phyloP scores from a whole-genome alignment of 2,113 vertebrate genomes.

The Campylomormyrus tamandua region DNA sequence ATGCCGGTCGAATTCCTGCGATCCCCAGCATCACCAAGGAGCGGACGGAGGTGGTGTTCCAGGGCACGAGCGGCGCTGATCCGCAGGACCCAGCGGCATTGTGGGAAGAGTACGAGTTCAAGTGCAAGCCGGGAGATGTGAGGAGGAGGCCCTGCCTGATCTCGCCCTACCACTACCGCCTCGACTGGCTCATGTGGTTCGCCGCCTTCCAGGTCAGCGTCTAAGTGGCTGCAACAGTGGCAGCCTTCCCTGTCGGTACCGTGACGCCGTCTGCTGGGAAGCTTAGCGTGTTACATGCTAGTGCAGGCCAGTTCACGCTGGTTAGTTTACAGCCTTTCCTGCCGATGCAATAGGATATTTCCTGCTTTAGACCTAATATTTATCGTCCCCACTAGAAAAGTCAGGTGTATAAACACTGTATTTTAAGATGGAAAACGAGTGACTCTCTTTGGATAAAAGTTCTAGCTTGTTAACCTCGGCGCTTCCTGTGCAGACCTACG shows the following conservation, averaged over 20 bases:
- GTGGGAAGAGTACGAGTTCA: constrained; percentile 92
- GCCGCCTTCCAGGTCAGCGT: constrained; percentile 83
- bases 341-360: background rate
- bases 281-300: background rate
- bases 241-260: background rate
- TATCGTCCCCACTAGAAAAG: background rate
- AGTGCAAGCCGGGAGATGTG: constrained; percentile 81
- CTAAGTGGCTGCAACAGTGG: background rate
- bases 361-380: background rate
- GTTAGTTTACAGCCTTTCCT: background rate
- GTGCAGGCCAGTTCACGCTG: background rate
- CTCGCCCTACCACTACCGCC: constrained; percentile 85
- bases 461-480: background rate
- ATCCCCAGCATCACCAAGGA: constrained; percentile 79
- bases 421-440: background rate
- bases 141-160: constrained; percentile 72
- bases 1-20: background rate
- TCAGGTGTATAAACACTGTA: background rate
- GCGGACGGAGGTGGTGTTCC: constrained; percentile 84
- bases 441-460: background rate
- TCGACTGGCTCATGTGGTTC: constrained; percentile 99
- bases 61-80: constrained; percentile 75
- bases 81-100: constrained; percentile 63
- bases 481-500: constrained; percentile 72
- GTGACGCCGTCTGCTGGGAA: background rate